A percentile compares a stretch with the other conserved stretches of the same genome.
phyloP scores from a whole-genome alignment of 2,113 vertebrate species.

The Nettapus auritus region DNA sequence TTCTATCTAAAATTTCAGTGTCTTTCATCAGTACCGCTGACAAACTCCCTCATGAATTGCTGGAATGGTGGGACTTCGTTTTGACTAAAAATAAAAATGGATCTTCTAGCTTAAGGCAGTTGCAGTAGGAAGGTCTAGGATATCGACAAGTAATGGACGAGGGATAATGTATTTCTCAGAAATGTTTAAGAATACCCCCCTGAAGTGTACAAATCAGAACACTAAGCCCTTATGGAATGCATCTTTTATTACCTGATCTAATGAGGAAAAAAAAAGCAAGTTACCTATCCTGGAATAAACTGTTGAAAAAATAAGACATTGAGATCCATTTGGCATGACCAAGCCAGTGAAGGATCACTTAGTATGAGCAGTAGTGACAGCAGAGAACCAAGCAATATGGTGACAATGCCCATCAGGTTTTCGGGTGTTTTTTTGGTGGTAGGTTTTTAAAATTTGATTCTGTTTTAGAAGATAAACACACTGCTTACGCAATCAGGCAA shows the following conservation, averaged over 20 bases:
- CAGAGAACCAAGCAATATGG: neutral
- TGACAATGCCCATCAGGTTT: neutral
- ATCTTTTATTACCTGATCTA: neutral
- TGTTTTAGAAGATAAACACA: neutral
- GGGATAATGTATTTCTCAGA: neutral
- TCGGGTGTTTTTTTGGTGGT: neutral
- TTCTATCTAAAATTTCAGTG: neutral
- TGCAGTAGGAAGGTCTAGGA: neutral
- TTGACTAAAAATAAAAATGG: neutral
- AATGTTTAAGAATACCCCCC: neutral
- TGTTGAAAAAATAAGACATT: fast-evolving
- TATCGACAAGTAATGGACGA: neutral
- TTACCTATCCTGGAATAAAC: neutral
- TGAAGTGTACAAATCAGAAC: neutral
- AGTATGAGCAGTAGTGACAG: neutral
- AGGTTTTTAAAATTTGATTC: neutral
- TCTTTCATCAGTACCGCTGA: neutral
- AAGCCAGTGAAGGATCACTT: neutral
- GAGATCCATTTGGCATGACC: fast-evolving
- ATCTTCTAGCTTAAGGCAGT: neutral
- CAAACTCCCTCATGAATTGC: neutral
- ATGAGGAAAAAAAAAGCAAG: neutral
- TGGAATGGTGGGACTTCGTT: neutral
- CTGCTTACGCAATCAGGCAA: neutral
- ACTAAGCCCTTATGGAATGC: neutral